Evolutionary conservation across 2,113 vertebrate species (phyloP).

Genomic region (Regulus satrapa): DNA sequence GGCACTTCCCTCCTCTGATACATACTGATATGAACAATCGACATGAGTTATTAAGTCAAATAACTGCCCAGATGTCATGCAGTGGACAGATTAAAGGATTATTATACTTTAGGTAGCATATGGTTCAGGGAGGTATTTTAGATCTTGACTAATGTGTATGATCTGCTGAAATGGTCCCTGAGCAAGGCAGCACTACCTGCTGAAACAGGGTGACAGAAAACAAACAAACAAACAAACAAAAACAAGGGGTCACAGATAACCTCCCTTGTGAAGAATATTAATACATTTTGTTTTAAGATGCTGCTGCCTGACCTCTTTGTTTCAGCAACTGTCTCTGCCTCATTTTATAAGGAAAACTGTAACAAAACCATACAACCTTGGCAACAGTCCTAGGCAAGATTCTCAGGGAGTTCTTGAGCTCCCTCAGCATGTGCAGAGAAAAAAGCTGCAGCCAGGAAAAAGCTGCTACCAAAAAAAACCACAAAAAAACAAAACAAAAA

Average conservation of each 20-base stretch:
- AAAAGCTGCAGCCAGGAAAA: neutral
- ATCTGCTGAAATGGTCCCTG: conserved; percentile 47
- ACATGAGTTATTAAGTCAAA: conserved; percentile 58
- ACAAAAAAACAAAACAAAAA: no score
- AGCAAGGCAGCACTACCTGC: conserved; percentile 56
- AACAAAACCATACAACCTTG: neutral
- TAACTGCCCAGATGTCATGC: conserved; percentile 65
- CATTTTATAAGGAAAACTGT: neutral
- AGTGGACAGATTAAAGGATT: conserved; percentile 66
- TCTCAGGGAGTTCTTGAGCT: neutral
- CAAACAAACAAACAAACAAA: no score
- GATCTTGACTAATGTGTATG: conserved; percentile 58
- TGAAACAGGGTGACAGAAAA: conserved; percentile 22
- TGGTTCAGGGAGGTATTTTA: conserved; percentile 43
- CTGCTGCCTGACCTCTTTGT: neutral
- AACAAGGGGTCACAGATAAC: neutral
- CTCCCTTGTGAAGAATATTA: neutral
- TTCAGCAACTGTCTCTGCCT: neutral
- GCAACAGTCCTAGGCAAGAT: neutral
- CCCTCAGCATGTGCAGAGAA: neutral
- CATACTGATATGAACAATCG: conserved; percentile 13
- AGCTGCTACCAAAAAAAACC: no score
- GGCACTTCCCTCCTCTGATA: neutral
- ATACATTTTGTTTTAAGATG: neutral
- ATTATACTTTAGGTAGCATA: conserved; percentile 63